Conservation (phyloP, 2,797 vertebrate species). For the Coregonus suidteri region DNA sequence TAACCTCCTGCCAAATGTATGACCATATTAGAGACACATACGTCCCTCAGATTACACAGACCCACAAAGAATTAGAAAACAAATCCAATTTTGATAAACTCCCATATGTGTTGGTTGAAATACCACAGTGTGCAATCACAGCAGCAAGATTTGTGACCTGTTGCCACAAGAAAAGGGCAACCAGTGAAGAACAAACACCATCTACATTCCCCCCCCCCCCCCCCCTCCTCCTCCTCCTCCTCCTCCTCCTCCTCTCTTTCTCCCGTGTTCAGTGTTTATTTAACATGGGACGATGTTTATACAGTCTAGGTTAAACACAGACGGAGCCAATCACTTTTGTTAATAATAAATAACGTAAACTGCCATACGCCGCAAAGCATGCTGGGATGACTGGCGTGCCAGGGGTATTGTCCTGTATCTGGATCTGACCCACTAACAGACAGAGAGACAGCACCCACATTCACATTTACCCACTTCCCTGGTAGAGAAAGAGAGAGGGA, state of each 20-base stretch:
- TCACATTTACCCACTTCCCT: background rate
- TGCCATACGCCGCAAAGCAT: slow-evolving; percentile 39
- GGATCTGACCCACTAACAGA: slow-evolving; percentile 16
- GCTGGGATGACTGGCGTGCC: slow-evolving; percentile 33
- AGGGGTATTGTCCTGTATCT: slow-evolving; percentile 27
- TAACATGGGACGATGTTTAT: slow-evolving; percentile 66
- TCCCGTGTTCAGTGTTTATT: slow-evolving; percentile 59
- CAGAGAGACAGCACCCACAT: background rate
- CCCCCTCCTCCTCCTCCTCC: background rate
- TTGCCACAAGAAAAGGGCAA: too few species aligned
- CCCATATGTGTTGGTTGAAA: too few species aligned
- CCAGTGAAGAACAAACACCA: too few species aligned
- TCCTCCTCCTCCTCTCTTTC: too few species aligned
- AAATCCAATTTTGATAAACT: too few species aligned
- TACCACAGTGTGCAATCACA: too few species aligned
- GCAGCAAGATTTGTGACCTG: too few species aligned
- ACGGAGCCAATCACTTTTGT: slow-evolving; percentile 59
- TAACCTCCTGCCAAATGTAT: too few species aligned
- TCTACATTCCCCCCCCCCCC: too few species aligned
- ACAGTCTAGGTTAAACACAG: slow-evolving; percentile 67
- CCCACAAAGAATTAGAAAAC: too few species aligned
- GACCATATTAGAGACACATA: too few species aligned
- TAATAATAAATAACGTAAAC: slow-evolving; percentile 75
- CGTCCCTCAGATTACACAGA: too few species aligned
- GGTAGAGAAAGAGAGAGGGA: background rate